phyloP scores from a whole-genome alignment of 2,113 vertebrate species.

The Amphilophus citrinellus region DNA sequence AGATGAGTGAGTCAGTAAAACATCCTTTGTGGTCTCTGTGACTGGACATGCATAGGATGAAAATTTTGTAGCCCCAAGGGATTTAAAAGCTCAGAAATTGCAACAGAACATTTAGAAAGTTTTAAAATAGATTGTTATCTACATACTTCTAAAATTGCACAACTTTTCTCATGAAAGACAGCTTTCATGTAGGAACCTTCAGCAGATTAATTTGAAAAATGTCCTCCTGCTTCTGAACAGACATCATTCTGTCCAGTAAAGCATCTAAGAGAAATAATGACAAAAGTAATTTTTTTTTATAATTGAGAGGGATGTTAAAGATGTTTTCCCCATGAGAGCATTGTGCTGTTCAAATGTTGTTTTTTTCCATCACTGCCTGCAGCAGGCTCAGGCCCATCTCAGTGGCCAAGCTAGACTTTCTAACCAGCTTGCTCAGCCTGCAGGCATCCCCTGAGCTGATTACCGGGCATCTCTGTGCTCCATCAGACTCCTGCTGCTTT shows the following conservation, averaged over 20 bases:
- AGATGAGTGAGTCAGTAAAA: background rate
- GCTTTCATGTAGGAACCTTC: background rate
- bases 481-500: constrained; percentile 19
- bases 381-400: constrained; percentile 18
- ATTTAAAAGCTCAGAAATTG: background rate
- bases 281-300: background rate
- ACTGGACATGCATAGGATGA: background rate
- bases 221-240: background rate
- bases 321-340: background rate
- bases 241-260: background rate
- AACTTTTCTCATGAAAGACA: background rate
- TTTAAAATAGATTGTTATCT: background rate
- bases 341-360: constrained; percentile 3
- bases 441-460: constrained; percentile 46
- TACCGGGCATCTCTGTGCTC: constrained; percentile 29
- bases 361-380: background rate
- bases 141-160: background rate
- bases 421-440: constrained; percentile 32
- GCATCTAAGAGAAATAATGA: background rate
- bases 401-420: constrained; percentile 1
- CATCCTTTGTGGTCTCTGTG: constrained; percentile 4
- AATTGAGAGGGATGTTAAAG: background rate
- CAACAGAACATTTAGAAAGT: background rate
- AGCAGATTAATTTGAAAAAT: background rate
- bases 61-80: background rate